Evolutionary conservation across 2,797 vertebrate species (phyloP).

Genomic region (Phaenicophaeus curvirostris): DNA sequence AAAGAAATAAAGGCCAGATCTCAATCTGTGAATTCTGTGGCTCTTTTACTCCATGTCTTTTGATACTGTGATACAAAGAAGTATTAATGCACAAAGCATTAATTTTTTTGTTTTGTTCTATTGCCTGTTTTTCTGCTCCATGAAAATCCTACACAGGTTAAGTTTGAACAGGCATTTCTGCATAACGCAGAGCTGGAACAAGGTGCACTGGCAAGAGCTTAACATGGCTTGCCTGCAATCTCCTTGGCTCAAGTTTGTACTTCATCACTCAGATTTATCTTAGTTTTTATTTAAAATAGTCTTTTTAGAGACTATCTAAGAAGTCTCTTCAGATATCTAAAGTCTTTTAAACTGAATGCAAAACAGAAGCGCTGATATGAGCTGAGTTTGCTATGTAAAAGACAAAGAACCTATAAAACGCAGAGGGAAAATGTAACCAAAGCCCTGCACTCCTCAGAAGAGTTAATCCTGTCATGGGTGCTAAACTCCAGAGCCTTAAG

Average conservation of each 20-base stretch:
- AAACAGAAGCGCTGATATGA: not conserved
- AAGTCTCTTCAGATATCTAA: not conserved
- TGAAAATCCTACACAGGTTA: not conserved
- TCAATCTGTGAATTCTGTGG: not conserved
- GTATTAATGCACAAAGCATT: not conserved
- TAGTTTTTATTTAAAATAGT: not conserved
- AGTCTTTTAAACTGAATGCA: constrained; percentile 2
- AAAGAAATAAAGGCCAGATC: not conserved
- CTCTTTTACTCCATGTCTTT: not conserved
- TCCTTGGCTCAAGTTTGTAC: not conserved
- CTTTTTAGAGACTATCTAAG: not conserved
- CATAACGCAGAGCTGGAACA: not conserved
- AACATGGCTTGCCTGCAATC: not conserved
- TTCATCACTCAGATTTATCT: not conserved
- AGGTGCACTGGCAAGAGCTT: not conserved
- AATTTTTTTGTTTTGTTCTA: not conserved
- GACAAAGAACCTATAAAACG: not conserved
- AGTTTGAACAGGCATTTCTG: not conserved
- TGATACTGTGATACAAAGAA: not conserved
- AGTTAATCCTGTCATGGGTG: not conserved
- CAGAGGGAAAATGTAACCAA: not conserved
- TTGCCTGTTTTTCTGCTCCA: not conserved
- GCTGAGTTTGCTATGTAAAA: not conserved
- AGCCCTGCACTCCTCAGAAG: not conserved
- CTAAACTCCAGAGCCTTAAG: not conserved